Evolutionary conservation across 2,113 vertebrate species (phyloP).

Genomic region (Microcebus murinus): DNA sequence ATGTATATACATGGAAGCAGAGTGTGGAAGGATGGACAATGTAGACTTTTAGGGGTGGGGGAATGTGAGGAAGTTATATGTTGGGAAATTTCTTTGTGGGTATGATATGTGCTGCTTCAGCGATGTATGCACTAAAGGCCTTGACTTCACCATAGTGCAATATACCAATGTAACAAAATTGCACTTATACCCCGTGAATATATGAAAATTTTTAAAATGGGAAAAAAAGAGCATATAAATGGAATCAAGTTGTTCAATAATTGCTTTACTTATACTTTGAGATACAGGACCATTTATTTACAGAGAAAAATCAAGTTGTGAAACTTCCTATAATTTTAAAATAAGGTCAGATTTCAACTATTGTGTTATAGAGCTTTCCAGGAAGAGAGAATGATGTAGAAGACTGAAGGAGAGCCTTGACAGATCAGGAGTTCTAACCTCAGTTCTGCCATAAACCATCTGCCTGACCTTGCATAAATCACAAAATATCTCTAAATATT

Average conservation of each 20-base stretch:
- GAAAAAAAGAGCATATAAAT: not conserved
- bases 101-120: no score
- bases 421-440: not conserved
- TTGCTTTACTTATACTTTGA: not conserved
- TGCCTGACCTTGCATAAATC: not conserved
- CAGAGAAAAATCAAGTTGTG: not conserved
- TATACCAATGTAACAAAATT: no score
- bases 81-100: no score
- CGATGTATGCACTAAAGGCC: no score
- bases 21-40: no score
- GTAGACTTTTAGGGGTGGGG: no score
- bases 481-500: conserved; percentile 29
- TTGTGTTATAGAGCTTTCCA: not conserved
- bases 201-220: no score
- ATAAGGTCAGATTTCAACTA: not conserved
- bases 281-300: not conserved
- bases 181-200: no score
- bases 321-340: not conserved
- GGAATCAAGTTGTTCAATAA: not conserved
- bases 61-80: no score
- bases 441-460: not conserved
- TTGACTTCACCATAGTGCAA: no score
- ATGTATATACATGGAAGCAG: no score
- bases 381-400: not conserved
- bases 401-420: not conserved